A percentile compares a stretch with the other conserved stretches of the same genome.
These are phyloP conservation scores for Arctia plantaginis DNA, from an alignment of 2,888 invertebrate genomes.

Conservation along the genomic window DNA sequence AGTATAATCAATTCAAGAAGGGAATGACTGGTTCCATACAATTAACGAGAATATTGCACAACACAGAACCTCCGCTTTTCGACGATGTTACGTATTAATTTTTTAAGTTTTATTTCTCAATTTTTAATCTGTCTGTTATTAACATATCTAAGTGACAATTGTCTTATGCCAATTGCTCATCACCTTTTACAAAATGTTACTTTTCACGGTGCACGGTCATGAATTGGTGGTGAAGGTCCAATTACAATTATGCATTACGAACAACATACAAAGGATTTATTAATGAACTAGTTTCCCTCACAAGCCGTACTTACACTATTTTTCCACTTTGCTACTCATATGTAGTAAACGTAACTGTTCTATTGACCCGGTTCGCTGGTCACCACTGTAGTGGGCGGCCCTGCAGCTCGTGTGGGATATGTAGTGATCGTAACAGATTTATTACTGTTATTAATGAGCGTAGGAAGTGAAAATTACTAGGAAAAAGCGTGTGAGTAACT, in stretches of 20 bases:
- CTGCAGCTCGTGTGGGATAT: conserved; percentile 5
- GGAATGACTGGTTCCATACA: too few species aligned
- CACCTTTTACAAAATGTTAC: not conserved
- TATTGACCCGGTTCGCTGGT: conserved; percentile 37
- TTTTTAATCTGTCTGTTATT: too few species aligned
- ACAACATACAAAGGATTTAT: too few species aligned
- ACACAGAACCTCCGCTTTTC: too few species aligned
- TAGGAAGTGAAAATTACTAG: conserved; percentile 15
- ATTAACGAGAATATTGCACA: too few species aligned
- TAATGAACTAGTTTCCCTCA: too few species aligned
- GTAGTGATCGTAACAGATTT: conserved; percentile 20
- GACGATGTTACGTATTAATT: too few species aligned
- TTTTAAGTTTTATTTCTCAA: too few species aligned
- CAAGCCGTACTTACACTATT: not conserved
- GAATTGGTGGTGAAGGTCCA: too few species aligned
- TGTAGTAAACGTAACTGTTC: conserved; percentile 27
- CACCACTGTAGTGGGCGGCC: conserved; percentile 35
- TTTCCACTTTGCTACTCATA: not conserved
- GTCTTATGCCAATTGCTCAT: not conserved
- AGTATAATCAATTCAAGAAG: too few species aligned
- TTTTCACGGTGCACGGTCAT: not conserved
- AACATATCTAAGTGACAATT: too few species aligned
- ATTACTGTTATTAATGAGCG: conserved; percentile 17
- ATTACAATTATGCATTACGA: too few species aligned
- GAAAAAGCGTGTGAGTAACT: conserved; percentile 15